Percentiles rank a stretch among this genome's conserved stretches.
Conservation (phyloP, 2,113 vertebrate genomes). For the Edolisoma coerulescens region DNA sequence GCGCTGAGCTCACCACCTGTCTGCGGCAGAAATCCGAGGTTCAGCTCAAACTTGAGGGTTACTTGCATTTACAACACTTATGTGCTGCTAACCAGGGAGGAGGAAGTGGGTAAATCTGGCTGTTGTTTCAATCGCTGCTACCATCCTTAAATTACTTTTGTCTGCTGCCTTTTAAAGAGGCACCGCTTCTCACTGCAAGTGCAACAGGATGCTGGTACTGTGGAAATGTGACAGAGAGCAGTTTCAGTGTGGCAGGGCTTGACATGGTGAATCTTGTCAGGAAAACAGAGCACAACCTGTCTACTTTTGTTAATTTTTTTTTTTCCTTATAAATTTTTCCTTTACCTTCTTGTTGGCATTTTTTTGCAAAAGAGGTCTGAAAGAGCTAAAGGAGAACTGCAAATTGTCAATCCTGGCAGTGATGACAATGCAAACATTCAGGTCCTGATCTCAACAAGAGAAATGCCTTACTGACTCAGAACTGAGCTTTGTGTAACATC, state of each 20-base stretch:
- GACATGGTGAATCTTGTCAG: background rate
- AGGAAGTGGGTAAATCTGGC: background rate
- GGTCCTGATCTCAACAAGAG: background rate
- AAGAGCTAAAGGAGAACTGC: background rate
- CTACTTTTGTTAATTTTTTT: no score
- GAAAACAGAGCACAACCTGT: background rate
- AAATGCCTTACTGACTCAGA: background rate
- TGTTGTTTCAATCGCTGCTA: background rate
- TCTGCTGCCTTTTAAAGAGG: background rate
- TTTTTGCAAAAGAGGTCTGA: background rate
- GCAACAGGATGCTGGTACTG: background rate
- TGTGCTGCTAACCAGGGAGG: background rate
- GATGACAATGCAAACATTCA: background rate
- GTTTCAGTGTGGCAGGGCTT: background rate
- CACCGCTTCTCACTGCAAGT: background rate
- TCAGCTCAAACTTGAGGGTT: conserved; percentile 1
- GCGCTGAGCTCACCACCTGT: conserved; percentile 57
- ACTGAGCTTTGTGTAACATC: background rate
- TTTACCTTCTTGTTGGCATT: background rate
- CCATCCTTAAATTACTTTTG: background rate
- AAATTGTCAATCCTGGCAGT: background rate
- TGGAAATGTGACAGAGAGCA: background rate
- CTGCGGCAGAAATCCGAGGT: conserved; percentile 27
- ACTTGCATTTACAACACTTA: background rate
- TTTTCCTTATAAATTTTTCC: background rate